A percentile compares a stretch with the other conserved stretches of the same genome.
Evolutionary conservation across 2,888 invertebrate genomes (phyloP).

Genomic region (Rhopalosiphum nymphaeae): DNA sequence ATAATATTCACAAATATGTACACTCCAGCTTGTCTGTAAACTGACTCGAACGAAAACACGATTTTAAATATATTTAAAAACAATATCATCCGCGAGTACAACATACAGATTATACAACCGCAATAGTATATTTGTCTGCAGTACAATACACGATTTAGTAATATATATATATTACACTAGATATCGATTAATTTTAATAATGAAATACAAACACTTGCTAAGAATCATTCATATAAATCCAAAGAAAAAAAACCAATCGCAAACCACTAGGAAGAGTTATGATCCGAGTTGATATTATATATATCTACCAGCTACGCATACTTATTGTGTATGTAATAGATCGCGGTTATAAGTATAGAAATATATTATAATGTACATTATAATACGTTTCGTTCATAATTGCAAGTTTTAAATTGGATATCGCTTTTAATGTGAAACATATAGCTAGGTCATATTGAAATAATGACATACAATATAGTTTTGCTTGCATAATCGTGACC

Average conservation of each 20-base stretch:
- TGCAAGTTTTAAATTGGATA: constrained; percentile 40
- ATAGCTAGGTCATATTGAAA: background rate
- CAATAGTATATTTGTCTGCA: background rate
- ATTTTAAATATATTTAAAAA: constrained; percentile 20
- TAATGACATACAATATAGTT: background rate
- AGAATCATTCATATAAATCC: background rate
- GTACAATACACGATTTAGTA: background rate
- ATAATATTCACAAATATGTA: background rate
- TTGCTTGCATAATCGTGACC: background rate
- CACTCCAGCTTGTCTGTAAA: background rate
- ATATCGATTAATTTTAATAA: background rate
- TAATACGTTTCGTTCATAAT: background rate
- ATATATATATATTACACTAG: background rate
- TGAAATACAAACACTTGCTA: background rate
- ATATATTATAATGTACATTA: background rate
- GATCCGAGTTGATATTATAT: background rate
- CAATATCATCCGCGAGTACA: background rate
- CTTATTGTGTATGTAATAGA: background rate
- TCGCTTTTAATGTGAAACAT: constrained; percentile 10
- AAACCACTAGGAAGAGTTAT: constrained; percentile 11
- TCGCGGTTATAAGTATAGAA: background rate
- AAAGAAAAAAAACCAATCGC: background rate
- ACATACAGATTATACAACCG: background rate
- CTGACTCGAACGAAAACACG: background rate
- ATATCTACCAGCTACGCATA: background rate